A percentile compares a stretch with the other conserved stretches of the same genome.
These are phyloP conservation scores for Corythoichthys intestinalis DNA, from an alignment of 2,113 vertebrate genomes.

Conservation along the genomic window DNA sequence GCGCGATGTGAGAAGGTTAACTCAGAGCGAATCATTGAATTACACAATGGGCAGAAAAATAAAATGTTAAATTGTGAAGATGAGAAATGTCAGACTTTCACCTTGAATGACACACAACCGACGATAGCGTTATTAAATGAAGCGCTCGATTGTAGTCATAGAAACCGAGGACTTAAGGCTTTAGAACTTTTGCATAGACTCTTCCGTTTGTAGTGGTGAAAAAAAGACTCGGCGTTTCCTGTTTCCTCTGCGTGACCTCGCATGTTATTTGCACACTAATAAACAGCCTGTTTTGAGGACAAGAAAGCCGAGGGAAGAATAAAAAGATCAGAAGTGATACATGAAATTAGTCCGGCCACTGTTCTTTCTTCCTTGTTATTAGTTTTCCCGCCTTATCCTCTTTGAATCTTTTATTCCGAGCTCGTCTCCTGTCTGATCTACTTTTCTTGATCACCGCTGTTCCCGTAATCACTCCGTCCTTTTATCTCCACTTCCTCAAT, in stretches of 20 bases:
- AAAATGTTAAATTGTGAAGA: constrained; percentile 4
- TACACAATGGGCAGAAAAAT: constrained; percentile 12
- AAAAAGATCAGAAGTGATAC: constrained; percentile 23
- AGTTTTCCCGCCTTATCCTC: constrained; percentile 24
- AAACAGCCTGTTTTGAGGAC: constrained; percentile 24
- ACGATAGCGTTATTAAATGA: not conserved
- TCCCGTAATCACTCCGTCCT: constrained; percentile 62
- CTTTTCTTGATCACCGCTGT: constrained; percentile 51
- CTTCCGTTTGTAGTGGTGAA: not conserved
- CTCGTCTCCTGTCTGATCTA: constrained; percentile 39
- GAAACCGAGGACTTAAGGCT: not conserved
- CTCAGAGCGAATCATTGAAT: constrained; percentile 22
- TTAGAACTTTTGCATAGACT: no score
- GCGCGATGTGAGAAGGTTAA: constrained; percentile 10
- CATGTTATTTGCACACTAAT: constrained; percentile 32
- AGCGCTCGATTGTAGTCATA: not conserved
- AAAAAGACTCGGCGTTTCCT: constrained; percentile 4
- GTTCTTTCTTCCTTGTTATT: constrained; percentile 12
- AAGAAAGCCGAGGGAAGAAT: constrained; percentile 14
- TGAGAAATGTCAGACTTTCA: not conserved
- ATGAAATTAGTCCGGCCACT: constrained; percentile 11
- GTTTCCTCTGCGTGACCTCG: constrained; percentile 13
- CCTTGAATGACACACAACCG: not conserved
- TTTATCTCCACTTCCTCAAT: constrained; percentile 72
- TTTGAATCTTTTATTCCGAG: constrained; percentile 49